A percentile compares a stretch with the other conserved stretches of the same genome.
phyloP scores from a whole-genome alignment of 1,140 invertebrate species.

The Papilio dardanus region DNA sequence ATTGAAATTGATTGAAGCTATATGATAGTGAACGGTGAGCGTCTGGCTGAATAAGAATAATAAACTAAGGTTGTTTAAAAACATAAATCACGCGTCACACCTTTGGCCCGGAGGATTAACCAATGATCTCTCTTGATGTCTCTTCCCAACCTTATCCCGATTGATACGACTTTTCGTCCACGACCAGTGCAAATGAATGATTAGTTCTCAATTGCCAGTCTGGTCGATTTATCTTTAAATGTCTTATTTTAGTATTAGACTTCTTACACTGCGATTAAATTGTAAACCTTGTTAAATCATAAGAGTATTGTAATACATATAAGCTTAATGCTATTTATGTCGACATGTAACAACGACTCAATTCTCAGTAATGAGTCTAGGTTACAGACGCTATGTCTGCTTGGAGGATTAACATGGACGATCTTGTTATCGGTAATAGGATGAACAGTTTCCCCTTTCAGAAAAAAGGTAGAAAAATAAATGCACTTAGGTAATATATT shows the following conservation, averaged over 20 bases:
- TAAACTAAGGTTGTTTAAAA: background rate
- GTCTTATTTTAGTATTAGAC: background rate
- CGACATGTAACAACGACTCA: background rate
- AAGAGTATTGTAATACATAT: background rate
- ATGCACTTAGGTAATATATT: background rate
- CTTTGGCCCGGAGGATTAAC: background rate
- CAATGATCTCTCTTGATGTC: no score
- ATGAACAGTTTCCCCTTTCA: background rate
- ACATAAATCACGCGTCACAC: background rate
- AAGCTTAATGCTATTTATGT: background rate
- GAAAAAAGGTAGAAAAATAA: background rate
- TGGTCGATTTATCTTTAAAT: background rate
- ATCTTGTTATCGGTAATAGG: conserved; percentile 17
- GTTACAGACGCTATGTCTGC: background rate
- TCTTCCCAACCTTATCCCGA: no score
- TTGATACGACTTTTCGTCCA: no score
- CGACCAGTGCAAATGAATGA: no score
- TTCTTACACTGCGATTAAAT: background rate
- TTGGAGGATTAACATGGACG: background rate
- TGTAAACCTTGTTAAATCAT: background rate
- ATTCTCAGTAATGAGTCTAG: conserved; percentile 7
- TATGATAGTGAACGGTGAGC: background rate
- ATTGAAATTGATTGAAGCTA: conserved; percentile 7
- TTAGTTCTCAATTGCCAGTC: no score
- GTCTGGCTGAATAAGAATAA: no score